Evolutionary conservation across 2,797 vertebrate species (phyloP).

Genomic region (Propithecus perrieri): DNA sequence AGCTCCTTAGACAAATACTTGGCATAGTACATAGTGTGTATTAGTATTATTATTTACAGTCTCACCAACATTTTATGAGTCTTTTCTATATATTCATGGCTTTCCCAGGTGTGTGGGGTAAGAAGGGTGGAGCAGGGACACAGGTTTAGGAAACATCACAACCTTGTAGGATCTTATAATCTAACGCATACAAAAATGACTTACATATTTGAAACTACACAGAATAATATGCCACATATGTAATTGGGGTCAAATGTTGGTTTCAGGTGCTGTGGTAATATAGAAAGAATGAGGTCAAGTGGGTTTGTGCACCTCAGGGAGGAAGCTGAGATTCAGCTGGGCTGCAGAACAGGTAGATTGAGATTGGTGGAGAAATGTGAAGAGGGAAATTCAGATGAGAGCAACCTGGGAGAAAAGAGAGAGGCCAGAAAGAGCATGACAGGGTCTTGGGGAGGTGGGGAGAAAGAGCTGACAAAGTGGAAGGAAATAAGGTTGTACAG

Average conservation of each 20-base stretch:
- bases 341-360: background rate
- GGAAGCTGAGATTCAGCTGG: background rate
- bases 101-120: background rate
- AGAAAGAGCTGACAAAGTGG: background rate
- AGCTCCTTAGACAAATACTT: background rate
- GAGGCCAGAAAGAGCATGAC: background rate
- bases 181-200: background rate
- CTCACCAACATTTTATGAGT: background rate
- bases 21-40: background rate
- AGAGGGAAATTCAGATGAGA: background rate
- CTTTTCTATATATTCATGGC: background rate
- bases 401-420: background rate
- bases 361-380: background rate
- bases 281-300: background rate
- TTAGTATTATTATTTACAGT: background rate
- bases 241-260: background rate
- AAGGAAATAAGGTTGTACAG: background rate
- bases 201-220: background rate
- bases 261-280: background rate
- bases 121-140: background rate
- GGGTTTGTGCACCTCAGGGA: background rate
- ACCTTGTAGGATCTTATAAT: background rate
- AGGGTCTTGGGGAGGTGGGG: background rate
- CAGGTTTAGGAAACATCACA: background rate
- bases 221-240: background rate